Base-by-base conservation (phyloP, 1,140 invertebrate genomes). In the Tetramorium parvispinum region DNA sequence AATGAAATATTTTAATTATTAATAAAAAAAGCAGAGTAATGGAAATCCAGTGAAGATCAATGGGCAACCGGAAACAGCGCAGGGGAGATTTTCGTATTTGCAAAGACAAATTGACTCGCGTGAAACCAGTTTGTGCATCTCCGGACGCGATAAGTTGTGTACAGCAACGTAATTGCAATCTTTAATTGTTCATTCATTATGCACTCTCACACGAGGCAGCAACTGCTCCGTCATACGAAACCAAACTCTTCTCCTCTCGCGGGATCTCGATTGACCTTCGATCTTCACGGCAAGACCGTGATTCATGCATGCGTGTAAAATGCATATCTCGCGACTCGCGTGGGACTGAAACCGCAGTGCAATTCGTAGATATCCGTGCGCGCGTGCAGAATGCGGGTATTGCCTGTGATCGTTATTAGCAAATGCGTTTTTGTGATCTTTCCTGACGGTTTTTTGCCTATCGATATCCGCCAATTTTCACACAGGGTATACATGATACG, bases 121-220 rank as follows among this genome's bases (percentile, higher is more conserved):
- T 21, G 40, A 79, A 85, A 91, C 86, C 85, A 87, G 90, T 85
- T 94, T 92, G 89, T 91, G 92, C 92, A 92, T 94, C 91, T 92
- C n/a, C n/a, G 86, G 46, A 65, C 65, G 85, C 92, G 92, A 92
- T 93, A 93, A 93, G 81, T 89, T 82, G 21, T n/a, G 10, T 66
- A 32, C 82, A 78, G 18, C 89, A 89, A 92, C 90, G 91, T 86
- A 83, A 87, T 85, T 81, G 86, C 87, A 88, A 94, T 93, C 91
- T 92, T 94, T 94, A 92, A 93, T 94, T 93, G 92, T 89, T 85
- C 89, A 91, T 93, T 92, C 91, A 93, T 93, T 94, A 94, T 93
- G 88, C 90, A 85, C 24, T 66, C 40, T 46, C 65, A 5, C 27
- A 27, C 85, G 85, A 88, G 76, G 55, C 61, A 37, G 78, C 85